Percentiles rank a stretch among this genome's conserved stretches.
Conservation (phyloP, 2,797 vertebrate species). For the Trichosurus vulpecula region DNA sequence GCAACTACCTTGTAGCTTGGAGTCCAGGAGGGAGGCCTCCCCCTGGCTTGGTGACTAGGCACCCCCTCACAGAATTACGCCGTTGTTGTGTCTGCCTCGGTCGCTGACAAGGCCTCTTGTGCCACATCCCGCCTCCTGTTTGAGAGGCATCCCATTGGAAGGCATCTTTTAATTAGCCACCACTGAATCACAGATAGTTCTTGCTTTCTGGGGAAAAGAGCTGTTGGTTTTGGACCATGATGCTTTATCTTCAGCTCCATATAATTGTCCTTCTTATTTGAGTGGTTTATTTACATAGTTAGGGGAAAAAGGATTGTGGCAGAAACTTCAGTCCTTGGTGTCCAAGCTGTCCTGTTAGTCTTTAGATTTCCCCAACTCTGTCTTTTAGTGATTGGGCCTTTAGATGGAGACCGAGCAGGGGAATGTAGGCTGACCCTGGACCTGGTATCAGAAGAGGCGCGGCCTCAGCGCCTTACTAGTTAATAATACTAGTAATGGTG, state of each 20-base stretch:
- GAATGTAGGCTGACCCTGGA: too few species aligned
- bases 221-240: not conserved
- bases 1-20: not conserved
- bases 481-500: too few species aligned
- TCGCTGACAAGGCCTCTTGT: not conserved
- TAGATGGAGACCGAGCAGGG: not conserved
- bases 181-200: not conserved
- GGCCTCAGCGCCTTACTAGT: too few species aligned
- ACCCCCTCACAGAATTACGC: not conserved
- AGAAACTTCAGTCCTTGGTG: not conserved
- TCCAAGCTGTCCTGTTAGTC: not conserved
- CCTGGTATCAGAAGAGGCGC: not conserved
- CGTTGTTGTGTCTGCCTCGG: not conserved
- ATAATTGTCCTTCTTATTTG: not conserved
- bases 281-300: constrained; percentile 12
- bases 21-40: too few species aligned
- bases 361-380: not conserved
- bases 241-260: not conserved
- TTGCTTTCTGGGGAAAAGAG: not conserved
- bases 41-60: not conserved
- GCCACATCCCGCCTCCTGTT: not conserved
- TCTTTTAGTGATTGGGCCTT: not conserved
- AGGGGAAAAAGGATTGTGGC: constrained; percentile 10
- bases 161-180: not conserved
- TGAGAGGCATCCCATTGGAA: not conserved